Evolutionary conservation across 2,888 invertebrate genomes (phyloP).

Genomic region (Pelosia muscerda): DNA sequence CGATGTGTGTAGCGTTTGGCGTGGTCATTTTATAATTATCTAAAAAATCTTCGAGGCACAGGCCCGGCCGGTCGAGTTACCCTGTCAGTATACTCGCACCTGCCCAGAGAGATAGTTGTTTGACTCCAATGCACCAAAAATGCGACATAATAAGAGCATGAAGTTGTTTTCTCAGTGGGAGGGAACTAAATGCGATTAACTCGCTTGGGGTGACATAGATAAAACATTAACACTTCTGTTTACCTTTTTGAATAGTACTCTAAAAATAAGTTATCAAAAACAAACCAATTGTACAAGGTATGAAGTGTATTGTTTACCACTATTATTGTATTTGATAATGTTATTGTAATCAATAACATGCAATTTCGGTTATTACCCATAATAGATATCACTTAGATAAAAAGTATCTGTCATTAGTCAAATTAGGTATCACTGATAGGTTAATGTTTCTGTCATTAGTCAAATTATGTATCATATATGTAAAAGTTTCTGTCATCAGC

Average conservation of each 20-base stretch:
- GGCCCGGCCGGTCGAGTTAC: conserved; percentile 69
- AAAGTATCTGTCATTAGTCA: neutral
- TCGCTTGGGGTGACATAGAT: conserved; percentile 45
- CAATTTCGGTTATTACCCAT: neutral
- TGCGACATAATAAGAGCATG: conserved; percentile 31
- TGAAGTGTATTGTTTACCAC: neutral
- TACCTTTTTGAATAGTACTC: conserved; percentile 25
- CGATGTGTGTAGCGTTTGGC: conserved; percentile 65
- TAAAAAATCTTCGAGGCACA: conserved; percentile 64
- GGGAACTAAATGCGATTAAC: conserved; percentile 39
- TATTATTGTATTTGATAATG: conserved; percentile 21
- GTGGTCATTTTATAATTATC: conserved; percentile 81
- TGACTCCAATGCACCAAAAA: conserved; percentile 51
- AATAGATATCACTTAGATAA: too few species aligned
- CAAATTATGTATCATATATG: too few species aligned
- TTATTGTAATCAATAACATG: conserved; percentile 12
- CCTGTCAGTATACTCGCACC: conserved; percentile 59
- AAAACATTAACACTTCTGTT: conserved; percentile 40
- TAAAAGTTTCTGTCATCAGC: too few species aligned
- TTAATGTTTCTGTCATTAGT: too few species aligned
- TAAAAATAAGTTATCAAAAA: conserved; percentile 44
- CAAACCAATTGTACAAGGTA: conserved; percentile 25
- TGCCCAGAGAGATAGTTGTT: conserved; percentile 59
- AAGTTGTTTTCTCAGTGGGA: conserved; percentile 43
- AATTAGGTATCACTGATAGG: neutral